These are phyloP conservation scores for Sterrhoptilus dennistouni DNA, from an alignment of 2,113 vertebrate genomes.

Conservation along the genomic window DNA sequence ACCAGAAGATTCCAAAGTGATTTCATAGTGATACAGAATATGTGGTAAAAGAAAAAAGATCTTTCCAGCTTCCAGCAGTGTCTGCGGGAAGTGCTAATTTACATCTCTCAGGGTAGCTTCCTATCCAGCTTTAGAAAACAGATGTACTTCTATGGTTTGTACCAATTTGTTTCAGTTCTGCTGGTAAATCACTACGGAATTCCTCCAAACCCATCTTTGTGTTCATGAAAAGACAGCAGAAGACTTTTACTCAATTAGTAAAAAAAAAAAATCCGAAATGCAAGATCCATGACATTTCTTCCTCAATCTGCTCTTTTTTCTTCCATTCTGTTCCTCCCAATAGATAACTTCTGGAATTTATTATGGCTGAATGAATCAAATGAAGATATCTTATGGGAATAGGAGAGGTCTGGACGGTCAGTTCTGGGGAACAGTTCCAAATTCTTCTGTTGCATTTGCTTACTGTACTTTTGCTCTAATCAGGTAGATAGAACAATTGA, in stretches of 20 bases:
- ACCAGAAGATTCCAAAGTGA: neutral
- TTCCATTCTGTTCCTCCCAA: neutral
- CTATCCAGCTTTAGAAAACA: neutral
- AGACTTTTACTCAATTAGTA: neutral
- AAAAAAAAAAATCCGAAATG: neutral
- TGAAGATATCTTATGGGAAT: neutral
- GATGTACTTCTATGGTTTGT: neutral
- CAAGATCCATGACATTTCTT: neutral
- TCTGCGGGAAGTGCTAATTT: neutral
- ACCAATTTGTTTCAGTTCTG: neutral
- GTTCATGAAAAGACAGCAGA: neutral
- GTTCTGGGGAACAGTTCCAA: neutral
- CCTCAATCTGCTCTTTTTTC: neutral
- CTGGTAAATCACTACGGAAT: neutral
- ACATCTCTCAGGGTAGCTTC: neutral
- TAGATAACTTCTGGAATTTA: neutral
- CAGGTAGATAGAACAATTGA: neutral
- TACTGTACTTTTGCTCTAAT: neutral
- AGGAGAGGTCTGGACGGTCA: neutral
- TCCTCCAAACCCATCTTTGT: neutral
- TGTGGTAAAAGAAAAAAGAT: neutral
- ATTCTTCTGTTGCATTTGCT: neutral
- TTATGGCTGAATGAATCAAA: neutral
- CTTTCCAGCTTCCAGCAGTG: neutral
- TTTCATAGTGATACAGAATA: neutral